These are phyloP conservation scores for Volucella inflata DNA, from an alignment of 2,888 invertebrate genomes.

Conservation along the genomic window DNA sequence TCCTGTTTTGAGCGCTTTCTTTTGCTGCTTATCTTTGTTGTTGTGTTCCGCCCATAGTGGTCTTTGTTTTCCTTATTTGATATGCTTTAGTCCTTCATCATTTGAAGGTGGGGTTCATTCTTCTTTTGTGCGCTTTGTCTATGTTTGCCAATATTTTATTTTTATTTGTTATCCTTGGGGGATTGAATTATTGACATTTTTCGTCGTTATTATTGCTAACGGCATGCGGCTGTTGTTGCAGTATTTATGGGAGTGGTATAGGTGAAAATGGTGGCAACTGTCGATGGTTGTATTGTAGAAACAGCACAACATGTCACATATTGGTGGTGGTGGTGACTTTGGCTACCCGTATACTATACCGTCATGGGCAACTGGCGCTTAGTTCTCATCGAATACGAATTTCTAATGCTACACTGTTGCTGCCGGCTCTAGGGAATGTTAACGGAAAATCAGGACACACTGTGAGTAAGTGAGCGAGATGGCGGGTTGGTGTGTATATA, in stretches of 20 bases:
- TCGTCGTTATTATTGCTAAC: slow-evolving; percentile 73
- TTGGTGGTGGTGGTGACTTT: slow-evolving; percentile 25
- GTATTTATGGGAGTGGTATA: slow-evolving; percentile 31
- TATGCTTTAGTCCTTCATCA: slow-evolving; percentile 33
- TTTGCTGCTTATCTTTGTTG: neutral
- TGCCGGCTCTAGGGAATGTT: slow-evolving; percentile 43
- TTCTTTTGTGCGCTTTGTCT: slow-evolving; percentile 59
- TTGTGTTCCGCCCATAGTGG: slow-evolving; percentile 36
- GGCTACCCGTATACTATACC: neutral
- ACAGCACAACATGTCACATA: slow-evolving; percentile 60
- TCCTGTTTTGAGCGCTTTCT: slow-evolving; percentile 46
- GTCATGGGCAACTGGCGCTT: slow-evolving; percentile 31
- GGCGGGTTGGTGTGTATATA: neutral
- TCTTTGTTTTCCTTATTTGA: slow-evolving; percentile 57
- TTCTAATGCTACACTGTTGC: slow-evolving; percentile 59
- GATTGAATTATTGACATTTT: slow-evolving; percentile 71
- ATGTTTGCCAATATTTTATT: slow-evolving; percentile 71
- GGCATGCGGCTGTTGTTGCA: slow-evolving; percentile 61
- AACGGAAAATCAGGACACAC: slow-evolving; percentile 63
- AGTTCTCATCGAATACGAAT: slow-evolving; percentile 42
- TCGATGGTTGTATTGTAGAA: slow-evolving; percentile 48
- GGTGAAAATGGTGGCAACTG: slow-evolving; percentile 7
- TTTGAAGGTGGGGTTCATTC: slow-evolving; percentile 23
- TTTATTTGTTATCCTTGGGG: slow-evolving; percentile 70
- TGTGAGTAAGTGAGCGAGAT: neutral